phyloP scores from a whole-genome alignment of 2,797 vertebrate species.

The Sciurus vulgaris region DNA sequence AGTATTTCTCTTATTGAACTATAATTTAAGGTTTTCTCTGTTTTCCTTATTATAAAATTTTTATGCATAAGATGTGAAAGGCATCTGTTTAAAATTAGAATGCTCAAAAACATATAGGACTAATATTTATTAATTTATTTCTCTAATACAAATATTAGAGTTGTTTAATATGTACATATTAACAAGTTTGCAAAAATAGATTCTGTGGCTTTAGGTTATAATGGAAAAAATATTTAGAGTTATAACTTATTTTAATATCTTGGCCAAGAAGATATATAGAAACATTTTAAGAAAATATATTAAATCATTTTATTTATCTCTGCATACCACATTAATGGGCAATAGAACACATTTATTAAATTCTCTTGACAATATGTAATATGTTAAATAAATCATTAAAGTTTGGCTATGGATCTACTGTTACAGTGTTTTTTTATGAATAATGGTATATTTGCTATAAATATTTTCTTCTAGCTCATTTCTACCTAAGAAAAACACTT shows the following conservation, averaged over 20 bases:
- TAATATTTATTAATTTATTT: constrained; percentile 50
- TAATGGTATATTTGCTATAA: constrained; percentile 74
- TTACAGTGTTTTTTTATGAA: constrained; percentile 62
- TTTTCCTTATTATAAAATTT: constrained; percentile 45
- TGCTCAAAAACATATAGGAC: constrained; percentile 28
- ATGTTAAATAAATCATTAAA: constrained; percentile 71
- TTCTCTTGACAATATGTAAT: constrained; percentile 66
- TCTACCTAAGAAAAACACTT: neutral
- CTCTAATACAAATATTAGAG: constrained; percentile 43
- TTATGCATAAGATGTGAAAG: neutral
- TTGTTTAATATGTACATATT: constrained; percentile 59
- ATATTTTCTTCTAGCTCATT: constrained; percentile 62
- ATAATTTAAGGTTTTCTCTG: neutral
- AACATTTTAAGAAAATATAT: constrained; percentile 81
- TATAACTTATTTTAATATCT: constrained; percentile 65
- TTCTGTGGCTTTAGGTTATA: constrained; percentile 58
- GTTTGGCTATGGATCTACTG: constrained; percentile 61
- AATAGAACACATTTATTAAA: constrained; percentile 76
- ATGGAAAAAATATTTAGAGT: constrained; percentile 67
- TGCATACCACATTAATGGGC: constrained; percentile 70
- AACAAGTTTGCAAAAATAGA: constrained; percentile 69
- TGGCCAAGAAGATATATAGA: constrained; percentile 64
- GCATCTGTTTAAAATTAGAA: constrained; percentile 59
- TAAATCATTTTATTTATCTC: constrained; percentile 79
- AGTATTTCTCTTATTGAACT: constrained; percentile 24